Evolutionary conservation across 2,113 vertebrate genomes (phyloP), one percentile per base, ranked within the genome.

Genomic region (Pagrus major): DNA sequence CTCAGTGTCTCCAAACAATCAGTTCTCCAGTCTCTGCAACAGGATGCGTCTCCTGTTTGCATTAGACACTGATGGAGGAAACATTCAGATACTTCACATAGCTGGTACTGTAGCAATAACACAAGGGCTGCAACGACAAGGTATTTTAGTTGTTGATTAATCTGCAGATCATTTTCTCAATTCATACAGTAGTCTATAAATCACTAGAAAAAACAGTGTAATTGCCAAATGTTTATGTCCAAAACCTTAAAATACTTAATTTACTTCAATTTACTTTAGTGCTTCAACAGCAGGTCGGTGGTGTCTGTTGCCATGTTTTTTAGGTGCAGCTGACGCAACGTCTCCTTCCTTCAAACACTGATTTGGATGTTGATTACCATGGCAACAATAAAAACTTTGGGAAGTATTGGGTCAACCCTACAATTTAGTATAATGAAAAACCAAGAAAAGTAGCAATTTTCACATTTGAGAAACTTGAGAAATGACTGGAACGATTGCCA

Each of bases 1-100:
- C 64, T 42, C 81, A 12, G 25, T 44, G 75, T 76, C 60, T 76
- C 60, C 33, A 15, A 58, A 88, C 86, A 88, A 87, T 81, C 64
- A 9, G 6, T 61, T 67, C 73, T 56, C 81, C 21, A 77, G 49
- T 70, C 47, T 29, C 25, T 56, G 14, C 54, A 15, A 71, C 33
- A 33, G 29, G 29, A 73, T 72, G 31, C 11, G 44, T 71, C 73
- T 64, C 55, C 52, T 23, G 65, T 68, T 44, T 54, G 65, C 33
- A 42, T 56, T 80, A 55, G 71, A 66, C n/a, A 59, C 35, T 37
- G 47, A 77, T 35, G 18, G 31, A 71, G 33, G n/a, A 77, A 33
- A 33, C 41, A 65, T 54, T 70, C 37, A 16, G 23, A 79, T 54
- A 49, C 20, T 67, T 66, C 2, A 58, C 9, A 41, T 54, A 55